Conservation (phyloP, 2,888 invertebrate species). For the Sialis lutaria region DNA sequence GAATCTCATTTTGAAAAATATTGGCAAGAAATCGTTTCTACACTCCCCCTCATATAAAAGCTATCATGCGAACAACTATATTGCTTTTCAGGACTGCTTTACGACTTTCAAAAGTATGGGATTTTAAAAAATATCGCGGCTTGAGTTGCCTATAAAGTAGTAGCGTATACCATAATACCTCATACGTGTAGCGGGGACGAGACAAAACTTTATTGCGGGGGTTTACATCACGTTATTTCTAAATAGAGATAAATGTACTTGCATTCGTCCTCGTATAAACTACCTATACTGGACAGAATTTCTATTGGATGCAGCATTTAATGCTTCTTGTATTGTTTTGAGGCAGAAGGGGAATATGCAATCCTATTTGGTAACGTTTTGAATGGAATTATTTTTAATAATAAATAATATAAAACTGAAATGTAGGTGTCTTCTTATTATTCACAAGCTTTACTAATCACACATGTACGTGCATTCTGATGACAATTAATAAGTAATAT, state of each 20-base stretch:
- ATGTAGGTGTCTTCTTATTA: no score
- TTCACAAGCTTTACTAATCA: no score
- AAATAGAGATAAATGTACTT: conserved; percentile 21
- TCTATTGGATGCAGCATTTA: no score
- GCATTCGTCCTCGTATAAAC: no score
- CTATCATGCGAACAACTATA: conserved; percentile 21
- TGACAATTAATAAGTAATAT: no score
- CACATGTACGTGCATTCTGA: no score
- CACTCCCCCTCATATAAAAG: conserved; percentile 14
- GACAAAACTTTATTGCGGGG: conserved; percentile 25
- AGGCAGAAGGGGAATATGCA: no score
- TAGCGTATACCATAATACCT: background rate
- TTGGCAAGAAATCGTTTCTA: conserved; percentile 2
- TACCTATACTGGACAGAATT: no score
- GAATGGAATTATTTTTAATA: no score
- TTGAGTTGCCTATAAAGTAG: conserved; percentile 5
- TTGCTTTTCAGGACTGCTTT: conserved; percentile 22
- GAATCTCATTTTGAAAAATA: conserved; percentile 1
- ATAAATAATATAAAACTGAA: no score
- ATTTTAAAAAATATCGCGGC: conserved; percentile 24
- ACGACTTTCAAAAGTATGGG: conserved; percentile 26
- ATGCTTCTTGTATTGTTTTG: no score
- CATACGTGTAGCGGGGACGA: conserved; percentile 10
- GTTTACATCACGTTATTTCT: conserved; percentile 13
- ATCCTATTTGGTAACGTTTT: no score